Evolutionary conservation across 2,888 invertebrate species (phyloP).

Genomic region (Brachyptera putata): DNA sequence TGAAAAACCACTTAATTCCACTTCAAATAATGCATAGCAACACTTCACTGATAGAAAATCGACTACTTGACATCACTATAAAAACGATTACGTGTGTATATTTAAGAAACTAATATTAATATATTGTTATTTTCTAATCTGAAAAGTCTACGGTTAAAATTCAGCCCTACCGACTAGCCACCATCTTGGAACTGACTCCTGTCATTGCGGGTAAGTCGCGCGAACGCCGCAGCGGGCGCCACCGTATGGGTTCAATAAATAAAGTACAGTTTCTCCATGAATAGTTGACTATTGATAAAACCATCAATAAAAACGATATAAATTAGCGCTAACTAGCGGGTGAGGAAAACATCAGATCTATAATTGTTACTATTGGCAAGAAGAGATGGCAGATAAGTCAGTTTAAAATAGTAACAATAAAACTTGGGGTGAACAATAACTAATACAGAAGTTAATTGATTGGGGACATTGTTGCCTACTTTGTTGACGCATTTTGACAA

Average conservation of each 20-base stretch:
- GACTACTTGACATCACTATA: neutral
- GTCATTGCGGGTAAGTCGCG: neutral
- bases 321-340: too few relatives aligned
- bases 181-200: slow-evolving; percentile 31
- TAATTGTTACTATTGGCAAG: too few relatives aligned
- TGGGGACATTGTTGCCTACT: too few relatives aligned
- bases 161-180: slow-evolving; percentile 24
- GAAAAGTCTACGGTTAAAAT: neutral
- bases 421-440: too few relatives aligned
- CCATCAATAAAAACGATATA: too few relatives aligned
- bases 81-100: neutral
- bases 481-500: too few relatives aligned
- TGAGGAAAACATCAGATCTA: too few relatives aligned
- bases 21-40: neutral
- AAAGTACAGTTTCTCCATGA: too few relatives aligned
- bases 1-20: neutral
- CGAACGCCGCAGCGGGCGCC: neutral
- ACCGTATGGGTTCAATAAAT: neutral
- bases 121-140: neutral
- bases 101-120: neutral
- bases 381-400: too few relatives aligned
- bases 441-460: too few relatives aligned
- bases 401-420: too few relatives aligned
- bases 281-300: too few relatives aligned
- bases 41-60: neutral